These are phyloP conservation scores for Heliconius ismenius DNA, from an alignment of 2,888 invertebrate species.

Conservation along the genomic window DNA sequence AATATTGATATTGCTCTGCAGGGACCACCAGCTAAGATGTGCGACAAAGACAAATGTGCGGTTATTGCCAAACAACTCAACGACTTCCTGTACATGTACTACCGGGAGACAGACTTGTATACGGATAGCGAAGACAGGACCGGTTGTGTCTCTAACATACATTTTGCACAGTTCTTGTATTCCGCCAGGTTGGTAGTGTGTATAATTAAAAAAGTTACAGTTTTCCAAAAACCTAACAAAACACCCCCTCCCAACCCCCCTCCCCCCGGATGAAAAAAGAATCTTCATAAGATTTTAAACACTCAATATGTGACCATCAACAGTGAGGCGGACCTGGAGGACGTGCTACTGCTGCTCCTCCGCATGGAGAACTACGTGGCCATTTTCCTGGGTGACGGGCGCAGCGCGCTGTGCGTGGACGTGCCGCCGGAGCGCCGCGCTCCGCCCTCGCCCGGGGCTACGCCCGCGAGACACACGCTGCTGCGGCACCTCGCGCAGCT, in stretches of 20 bases:
- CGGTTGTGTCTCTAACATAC: conserved; percentile 75
- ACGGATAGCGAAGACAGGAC: conserved; percentile 85
- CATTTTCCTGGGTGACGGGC: conserved; percentile 82
- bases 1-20: conserved; percentile 52
- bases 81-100: conserved; percentile 92
- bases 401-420: conserved; percentile 72
- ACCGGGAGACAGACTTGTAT: conserved; percentile 90
- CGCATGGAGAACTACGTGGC: conserved; percentile 82
- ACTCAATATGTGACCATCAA: no score
- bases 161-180: conserved; percentile 76
- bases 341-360: conserved; percentile 84
- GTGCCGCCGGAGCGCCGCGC: conserved; percentile 60
- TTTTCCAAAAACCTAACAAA: no score
- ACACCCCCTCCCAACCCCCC: no score
- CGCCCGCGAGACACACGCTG: conserved; percentile 60
- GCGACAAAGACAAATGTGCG: conserved; percentile 91
- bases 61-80: conserved; percentile 91
- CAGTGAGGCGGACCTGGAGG: conserved; percentile 88
- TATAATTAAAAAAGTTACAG: no score
- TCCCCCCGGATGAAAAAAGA: no score
- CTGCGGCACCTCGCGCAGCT: conserved; percentile 63
- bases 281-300: no score
- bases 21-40: conserved; percentile 87
- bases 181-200: conserved; percentile 64
- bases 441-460: conserved; percentile 50